Evolutionary conservation across 1,140 invertebrate genomes (phyloP), one percentile per base, ranked within the genome.

Genomic region (Lerema accius): DNA sequence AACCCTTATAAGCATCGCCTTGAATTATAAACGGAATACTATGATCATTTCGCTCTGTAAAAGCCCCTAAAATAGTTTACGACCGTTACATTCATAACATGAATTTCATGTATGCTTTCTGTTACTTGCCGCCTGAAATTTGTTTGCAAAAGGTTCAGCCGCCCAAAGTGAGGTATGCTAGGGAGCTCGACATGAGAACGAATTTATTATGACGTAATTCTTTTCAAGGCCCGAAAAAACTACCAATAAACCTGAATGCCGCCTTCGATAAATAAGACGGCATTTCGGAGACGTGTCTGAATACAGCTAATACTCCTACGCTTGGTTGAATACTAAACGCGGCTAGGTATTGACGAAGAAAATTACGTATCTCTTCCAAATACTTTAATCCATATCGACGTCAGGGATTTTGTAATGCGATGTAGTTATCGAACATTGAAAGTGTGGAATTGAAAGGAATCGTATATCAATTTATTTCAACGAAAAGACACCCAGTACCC

Each of bases 321-420:
- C 43, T 17, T 46, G 9, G 2, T 17, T 46, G 17, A 46, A 46
- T 17, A 46, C 19, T 26, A 46, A 46, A 46, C 28, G 7, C 28
- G 28, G 28, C 4, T 46, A 23, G 43, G 13, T 9, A 19, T 23
- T 1, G 19, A 1, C 17, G 17, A 11, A 46, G 10, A 46, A 3
- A 11, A 46, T 46, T 46, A 46, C 17, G 17, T 46, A 46, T 46
- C 43, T 32, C 28, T 32, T 32, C 9, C 6, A 46, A 46, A 46
- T 11, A 46, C 43, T 0, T 42, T 16, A 14, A 16, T 9, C 13
- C 14, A 11, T 1, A 46, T 23, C 23, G 16, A 17, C 19, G 28
- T 10, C 4, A 6, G 28, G 28, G 28, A 32, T 32, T 42, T 42
- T 16, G 15, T 42, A 3, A 15, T 15, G 0, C 15, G n/a, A 16